These are phyloP conservation scores for Hylyphantes graminicola DNA, from an alignment of 1,140 invertebrate species.

Conservation along the genomic window DNA sequence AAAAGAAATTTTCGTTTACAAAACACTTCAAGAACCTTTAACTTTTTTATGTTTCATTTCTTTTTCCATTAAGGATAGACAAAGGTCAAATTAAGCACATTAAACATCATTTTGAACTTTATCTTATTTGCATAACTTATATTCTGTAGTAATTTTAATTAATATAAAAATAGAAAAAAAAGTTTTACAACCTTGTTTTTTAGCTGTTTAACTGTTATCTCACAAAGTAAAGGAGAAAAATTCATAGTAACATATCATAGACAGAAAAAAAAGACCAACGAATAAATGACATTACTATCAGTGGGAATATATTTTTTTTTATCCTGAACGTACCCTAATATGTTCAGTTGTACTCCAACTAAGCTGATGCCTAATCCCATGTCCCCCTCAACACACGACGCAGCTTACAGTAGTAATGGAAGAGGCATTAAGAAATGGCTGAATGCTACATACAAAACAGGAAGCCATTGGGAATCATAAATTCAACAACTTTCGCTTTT, in stretches of 20 bases:
- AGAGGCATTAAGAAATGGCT: not conserved
- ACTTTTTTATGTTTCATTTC: too few species aligned
- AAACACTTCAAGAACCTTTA: too few species aligned
- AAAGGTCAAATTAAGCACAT: too few species aligned
- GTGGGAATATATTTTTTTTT: not conserved
- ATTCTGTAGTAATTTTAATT: too few species aligned
- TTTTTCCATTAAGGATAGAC: too few species aligned
- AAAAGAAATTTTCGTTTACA: too few species aligned
- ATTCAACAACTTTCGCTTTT: slow-evolving; percentile 57
- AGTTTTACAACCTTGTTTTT: too few species aligned
- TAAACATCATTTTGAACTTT: too few species aligned
- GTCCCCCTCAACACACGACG: slow-evolving; percentile 8
- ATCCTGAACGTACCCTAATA: not conserved
- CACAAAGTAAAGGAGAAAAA: too few species aligned
- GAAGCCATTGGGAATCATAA: slow-evolving; percentile 40
- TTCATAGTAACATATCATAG: not conserved
- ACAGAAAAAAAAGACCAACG: not conserved
- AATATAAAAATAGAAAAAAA: too few species aligned
- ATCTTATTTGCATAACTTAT: too few species aligned
- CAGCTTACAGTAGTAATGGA: slow-evolving; percentile 19
- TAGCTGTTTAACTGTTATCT: too few species aligned
- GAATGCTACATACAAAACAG: slow-evolving; percentile 8
- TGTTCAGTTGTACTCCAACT: slow-evolving; percentile 3
- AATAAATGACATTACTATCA: slow-evolving; percentile 3
- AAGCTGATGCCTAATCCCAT: slow-evolving; percentile 27